These are phyloP conservation scores for Premnoplex brunnescens DNA, from an alignment of 2,797 vertebrate genomes.

Conservation along the genomic window DNA sequence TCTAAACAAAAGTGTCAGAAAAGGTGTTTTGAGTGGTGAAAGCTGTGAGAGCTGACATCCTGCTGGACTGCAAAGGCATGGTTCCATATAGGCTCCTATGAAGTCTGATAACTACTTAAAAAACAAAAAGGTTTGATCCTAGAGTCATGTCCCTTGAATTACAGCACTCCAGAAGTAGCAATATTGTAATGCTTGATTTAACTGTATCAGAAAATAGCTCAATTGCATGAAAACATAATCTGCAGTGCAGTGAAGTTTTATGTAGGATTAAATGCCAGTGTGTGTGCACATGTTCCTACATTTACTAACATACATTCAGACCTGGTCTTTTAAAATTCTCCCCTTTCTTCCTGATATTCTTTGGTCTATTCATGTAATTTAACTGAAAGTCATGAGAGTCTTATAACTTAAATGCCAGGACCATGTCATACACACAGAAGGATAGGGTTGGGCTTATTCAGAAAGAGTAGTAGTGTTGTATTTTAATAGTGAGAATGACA, in stretches of 20 bases:
- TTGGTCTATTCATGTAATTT: background rate
- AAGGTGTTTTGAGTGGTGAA: background rate
- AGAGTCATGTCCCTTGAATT: slow-evolving; percentile 6
- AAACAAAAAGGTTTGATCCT: background rate
- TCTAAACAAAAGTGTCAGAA: background rate
- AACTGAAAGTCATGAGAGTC: background rate
- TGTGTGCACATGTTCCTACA: slow-evolving; percentile 7
- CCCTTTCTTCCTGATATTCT: background rate
- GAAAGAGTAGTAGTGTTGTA: background rate
- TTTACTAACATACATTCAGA: slow-evolving; percentile 24
- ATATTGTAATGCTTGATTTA: background rate
- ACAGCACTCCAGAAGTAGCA: background rate
- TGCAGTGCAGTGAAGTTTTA: slow-evolving; percentile 33
- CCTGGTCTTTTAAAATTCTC: background rate
- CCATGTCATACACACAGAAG: background rate
- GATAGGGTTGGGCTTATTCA: slow-evolving; percentile 22
- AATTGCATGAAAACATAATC: slow-evolving; percentile 44
- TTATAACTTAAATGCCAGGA: background rate
- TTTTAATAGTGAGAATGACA: slow-evolving; percentile 31
- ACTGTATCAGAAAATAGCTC: slow-evolving; percentile 43
- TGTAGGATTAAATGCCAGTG: slow-evolving; percentile 40
- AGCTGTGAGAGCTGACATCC: background rate
- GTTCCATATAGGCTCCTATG: background rate
- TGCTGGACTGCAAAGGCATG: background rate
- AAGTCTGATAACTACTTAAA: background rate